Conservation (phyloP, 2,797 vertebrate genomes). For the Phoebastria nigripes region DNA sequence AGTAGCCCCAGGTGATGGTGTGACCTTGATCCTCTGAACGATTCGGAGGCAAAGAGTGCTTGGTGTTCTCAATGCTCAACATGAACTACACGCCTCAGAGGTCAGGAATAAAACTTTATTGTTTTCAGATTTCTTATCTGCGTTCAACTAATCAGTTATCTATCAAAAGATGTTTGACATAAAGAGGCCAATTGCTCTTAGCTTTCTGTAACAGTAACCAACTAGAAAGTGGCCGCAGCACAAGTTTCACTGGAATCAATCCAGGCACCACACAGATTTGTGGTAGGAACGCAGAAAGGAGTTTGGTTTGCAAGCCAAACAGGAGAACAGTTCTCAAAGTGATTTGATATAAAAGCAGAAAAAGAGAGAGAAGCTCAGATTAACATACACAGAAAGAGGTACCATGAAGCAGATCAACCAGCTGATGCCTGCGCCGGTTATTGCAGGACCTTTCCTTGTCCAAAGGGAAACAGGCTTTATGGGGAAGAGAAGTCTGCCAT, state of each 20-base stretch:
- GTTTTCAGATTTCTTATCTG: constrained; percentile 45
- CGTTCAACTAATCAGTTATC: not conserved
- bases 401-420: not conserved
- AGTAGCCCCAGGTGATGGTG: not conserved
- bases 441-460: fast-evolving
- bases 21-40: not conserved
- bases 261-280: not conserved
- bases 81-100: constrained; percentile 6
- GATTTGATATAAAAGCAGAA: not conserved
- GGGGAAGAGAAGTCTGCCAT: not conserved
- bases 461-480: not conserved
- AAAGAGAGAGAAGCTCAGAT: not conserved
- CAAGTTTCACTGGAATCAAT: not conserved
- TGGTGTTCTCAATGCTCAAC: not conserved
- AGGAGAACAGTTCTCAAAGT: not conserved
- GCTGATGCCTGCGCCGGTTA: not conserved
- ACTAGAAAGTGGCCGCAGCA: not conserved
- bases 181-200: not conserved
- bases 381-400: not conserved
- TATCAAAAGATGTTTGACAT: not conserved
- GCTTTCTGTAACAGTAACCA: not conserved
- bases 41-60: not conserved
- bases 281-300: not conserved
- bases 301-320: not conserved
- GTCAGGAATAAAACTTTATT: constrained; percentile 49